Conservation (phyloP, 2,888 invertebrate species). For the Scaptomyza tumidula region DNA sequence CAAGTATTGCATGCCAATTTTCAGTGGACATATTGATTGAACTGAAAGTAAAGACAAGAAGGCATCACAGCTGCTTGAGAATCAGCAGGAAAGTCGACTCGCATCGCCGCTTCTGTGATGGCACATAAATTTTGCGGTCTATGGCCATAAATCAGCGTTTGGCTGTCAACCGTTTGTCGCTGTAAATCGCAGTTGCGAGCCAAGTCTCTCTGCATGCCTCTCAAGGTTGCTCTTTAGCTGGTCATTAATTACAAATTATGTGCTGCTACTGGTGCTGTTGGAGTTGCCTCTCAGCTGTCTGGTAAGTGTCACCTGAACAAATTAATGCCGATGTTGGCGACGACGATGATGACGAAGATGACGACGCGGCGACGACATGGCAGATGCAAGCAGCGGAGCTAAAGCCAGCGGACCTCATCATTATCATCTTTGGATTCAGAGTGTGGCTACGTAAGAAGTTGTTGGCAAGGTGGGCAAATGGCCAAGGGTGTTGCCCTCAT, state of each 20-base stretch:
- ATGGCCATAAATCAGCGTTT: slow-evolving; percentile 82
- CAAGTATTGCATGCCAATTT: slow-evolving; percentile 9
- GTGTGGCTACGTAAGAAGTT: slow-evolving; percentile 72
- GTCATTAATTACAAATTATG: slow-evolving; percentile 80
- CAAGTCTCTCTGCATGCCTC: slow-evolving; percentile 35
- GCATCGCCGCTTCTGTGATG: slow-evolving; percentile 67
- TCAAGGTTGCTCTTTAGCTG: slow-evolving; percentile 72
- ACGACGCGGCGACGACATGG: slow-evolving; percentile 30
- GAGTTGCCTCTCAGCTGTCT: slow-evolving; percentile 57
- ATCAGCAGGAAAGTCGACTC: slow-evolving; percentile 47
- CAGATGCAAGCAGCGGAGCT: slow-evolving; percentile 7
- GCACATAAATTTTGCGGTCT: slow-evolving; percentile 81
- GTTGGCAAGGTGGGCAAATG: slow-evolving; percentile 50
- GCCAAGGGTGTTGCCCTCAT: slow-evolving; percentile 39
- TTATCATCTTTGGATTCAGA: slow-evolving; percentile 27
- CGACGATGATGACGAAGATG: slow-evolving; percentile 12
- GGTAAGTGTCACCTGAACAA: slow-evolving; percentile 72
- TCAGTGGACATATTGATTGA: slow-evolving; percentile 46
- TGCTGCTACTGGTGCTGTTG: slow-evolving; percentile 36
- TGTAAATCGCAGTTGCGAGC: slow-evolving; percentile 65
- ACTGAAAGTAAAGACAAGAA: slow-evolving; percentile 59
- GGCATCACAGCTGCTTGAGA: slow-evolving; percentile 47
- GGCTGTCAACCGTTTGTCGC: slow-evolving; percentile 74
- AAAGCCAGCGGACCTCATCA: slow-evolving; percentile 18
- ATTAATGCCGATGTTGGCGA: slow-evolving; percentile 67